phyloP scores from a whole-genome alignment of 2,888 invertebrate genomes.

The Cetonia aurata region DNA sequence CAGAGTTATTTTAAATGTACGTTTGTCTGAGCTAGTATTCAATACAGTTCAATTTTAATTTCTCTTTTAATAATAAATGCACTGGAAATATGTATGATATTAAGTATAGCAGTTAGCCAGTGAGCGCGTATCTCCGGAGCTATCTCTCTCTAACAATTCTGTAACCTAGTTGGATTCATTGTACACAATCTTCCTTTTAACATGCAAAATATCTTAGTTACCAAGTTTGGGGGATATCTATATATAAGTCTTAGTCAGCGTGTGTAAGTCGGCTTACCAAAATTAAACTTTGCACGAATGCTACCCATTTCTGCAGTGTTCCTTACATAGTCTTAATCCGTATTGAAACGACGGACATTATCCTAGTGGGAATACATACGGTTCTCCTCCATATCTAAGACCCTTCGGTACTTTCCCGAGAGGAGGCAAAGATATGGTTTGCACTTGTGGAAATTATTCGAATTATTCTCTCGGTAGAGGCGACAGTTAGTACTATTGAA shows the following conservation, averaged over 20 bases:
- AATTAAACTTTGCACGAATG: constrained; percentile 33
- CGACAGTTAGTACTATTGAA: constrained; percentile 43
- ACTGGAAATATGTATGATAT: too few relatives aligned
- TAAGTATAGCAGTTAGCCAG: too few relatives aligned
- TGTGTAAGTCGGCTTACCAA: constrained; percentile 11
- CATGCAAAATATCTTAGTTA: neutral
- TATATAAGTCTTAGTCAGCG: neutral
- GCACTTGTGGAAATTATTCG: constrained; percentile 43
- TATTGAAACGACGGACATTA: constrained; percentile 47
- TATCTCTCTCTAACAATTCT: too few relatives aligned
- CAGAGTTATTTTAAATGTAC: too few relatives aligned
- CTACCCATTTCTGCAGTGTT: constrained; percentile 47
- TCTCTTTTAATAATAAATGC: too few relatives aligned
- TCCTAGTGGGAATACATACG: constrained; percentile 43
- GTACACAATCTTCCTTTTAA: neutral
- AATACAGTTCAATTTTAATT: too few relatives aligned
- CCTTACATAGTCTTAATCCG: constrained; percentile 48
- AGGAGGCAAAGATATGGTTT: constrained; percentile 9
- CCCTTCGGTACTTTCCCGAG: constrained; percentile 3
- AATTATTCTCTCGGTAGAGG: constrained; percentile 39
- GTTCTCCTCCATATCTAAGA: neutral
- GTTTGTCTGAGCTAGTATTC: too few relatives aligned
- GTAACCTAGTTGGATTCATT: too few relatives aligned
- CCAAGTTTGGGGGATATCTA: neutral
- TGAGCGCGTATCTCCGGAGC: too few relatives aligned